Evolutionary conservation across 2,113 vertebrate genomes (phyloP), one percentile per base, ranked within the genome.

Genomic region (Crotophaga sulcirostris): DNA sequence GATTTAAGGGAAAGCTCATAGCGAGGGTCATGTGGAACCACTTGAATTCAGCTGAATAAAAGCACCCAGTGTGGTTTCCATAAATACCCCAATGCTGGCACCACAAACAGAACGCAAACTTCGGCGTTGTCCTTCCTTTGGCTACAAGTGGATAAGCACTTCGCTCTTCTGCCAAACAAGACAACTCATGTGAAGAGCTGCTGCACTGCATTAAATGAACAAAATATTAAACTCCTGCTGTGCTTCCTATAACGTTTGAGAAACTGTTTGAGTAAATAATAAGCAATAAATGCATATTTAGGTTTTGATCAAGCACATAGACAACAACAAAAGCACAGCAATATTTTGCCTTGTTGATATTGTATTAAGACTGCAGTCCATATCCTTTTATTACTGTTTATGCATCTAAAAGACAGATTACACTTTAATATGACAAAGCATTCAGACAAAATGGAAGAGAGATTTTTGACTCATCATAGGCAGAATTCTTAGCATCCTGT

Each of bases 91-190:
- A 51, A 24, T 40, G 81, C 40, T 20, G 96, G 97, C 97, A 96
- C 98, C 98, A 98, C 85, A 77, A 96, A 51, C 47, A 66, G 82
- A 36, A 85, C 16, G 55, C 93, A 95, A 98, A 97, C 64, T 93
- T 73, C 9, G 73, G 83, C 73, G 72, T 93, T 56, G 79, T 87
- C 95, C 18, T 92, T 94, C 84, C 95, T 47, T 67, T 45, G 75
- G 86, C 90, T 88, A 90, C 85, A 89, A 84, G 81, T 87, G 69
- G 79, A 89, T 54, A 54, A 78, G 74, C 68, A 68, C 94, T 92
- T 59, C 25, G 70, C 83, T 90, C n/a, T 14, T 62, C 79, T 79
- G 82, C 68, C 78, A 73, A 81, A 79, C 9, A 67, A 91, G 69
- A 82, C 66, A 93, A 40, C 80, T 85, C 70, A 8, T 1, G 62